A percentile compares a stretch with the other conserved stretches of the same genome.
Evolutionary conservation across 2,888 invertebrate genomes (phyloP).

Genomic region (Synergus umbraculus): DNA sequence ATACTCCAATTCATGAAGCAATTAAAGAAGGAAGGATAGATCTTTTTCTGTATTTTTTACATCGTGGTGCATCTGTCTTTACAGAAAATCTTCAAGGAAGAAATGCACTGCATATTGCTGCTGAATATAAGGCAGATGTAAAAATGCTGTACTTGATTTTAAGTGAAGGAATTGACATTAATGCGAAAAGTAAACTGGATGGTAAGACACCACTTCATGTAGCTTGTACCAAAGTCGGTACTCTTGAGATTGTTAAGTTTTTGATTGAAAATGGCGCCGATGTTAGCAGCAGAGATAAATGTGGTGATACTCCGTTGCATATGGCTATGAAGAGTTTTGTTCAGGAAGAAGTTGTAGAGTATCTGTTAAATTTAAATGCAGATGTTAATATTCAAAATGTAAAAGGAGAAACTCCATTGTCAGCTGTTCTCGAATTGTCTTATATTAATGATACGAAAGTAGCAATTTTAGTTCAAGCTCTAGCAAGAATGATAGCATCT

Average conservation of each 20-base stretch:
- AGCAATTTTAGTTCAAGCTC: not conserved
- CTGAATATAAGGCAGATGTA: not conserved
- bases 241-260: not conserved
- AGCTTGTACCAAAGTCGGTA: not conserved
- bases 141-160: not conserved
- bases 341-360: not conserved
- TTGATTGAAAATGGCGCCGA: not conserved
- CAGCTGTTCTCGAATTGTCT: not conserved
- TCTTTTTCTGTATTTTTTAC: not conserved
- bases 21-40: not conserved
- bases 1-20: not conserved
- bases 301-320: not conserved
- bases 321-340: not conserved
- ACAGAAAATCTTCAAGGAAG: not conserved
- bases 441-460: not conserved
- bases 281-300: not conserved
- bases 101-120: not conserved
- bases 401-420: not conserved
- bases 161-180: not conserved
- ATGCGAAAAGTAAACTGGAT: not conserved
- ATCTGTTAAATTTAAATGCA: not conserved
- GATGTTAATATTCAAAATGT: not conserved
- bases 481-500: not conserved
- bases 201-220: conserved; percentile 1
- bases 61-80: not conserved